These are phyloP conservation scores for Leucoraja erinaceus DNA, from an alignment of 2,113 vertebrate genomes.

Conservation along the genomic window DNA sequence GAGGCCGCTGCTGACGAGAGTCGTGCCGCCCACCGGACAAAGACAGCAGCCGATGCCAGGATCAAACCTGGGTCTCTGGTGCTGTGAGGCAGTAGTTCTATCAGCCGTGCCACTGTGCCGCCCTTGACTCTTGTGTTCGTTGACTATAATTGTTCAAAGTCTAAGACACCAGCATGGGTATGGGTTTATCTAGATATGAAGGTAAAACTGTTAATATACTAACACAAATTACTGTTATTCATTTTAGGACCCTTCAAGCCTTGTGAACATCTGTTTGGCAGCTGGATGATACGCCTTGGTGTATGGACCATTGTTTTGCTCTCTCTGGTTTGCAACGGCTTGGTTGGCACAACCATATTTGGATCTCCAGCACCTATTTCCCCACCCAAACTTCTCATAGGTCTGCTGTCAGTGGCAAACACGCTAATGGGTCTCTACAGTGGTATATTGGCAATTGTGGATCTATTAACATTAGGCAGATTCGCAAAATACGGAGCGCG, in stretches of 20 bases:
- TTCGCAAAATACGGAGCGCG: constrained; percentile 73
- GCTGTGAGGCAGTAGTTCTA: no score
- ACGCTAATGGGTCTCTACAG: constrained; percentile 73
- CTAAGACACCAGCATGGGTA: background rate
- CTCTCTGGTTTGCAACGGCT: constrained; percentile 70
- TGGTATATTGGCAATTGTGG: constrained; percentile 67
- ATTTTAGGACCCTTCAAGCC: constrained; percentile 79
- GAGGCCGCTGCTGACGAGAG: no score
- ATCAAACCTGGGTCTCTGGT: no score
- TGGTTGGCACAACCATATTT: constrained; percentile 73
- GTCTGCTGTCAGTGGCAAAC: constrained; percentile 73
- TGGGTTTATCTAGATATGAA: background rate
- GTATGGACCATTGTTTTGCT: constrained; percentile 77
- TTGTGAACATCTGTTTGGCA: constrained; percentile 78
- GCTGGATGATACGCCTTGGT: constrained; percentile 80
- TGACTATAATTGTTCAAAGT: background rate
- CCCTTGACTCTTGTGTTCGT: background rate
- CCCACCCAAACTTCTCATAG: constrained; percentile 70
- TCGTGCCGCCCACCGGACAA: no score
- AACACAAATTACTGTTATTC: background rate
- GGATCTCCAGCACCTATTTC: constrained; percentile 59
- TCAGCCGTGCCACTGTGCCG: no score
- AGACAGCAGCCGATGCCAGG: no score
- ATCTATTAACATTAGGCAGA: constrained; percentile 75
- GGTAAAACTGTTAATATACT: background rate